Evolutionary conservation across 2,113 vertebrate genomes (phyloP).

Genomic region (Formicarius rufipectus): DNA sequence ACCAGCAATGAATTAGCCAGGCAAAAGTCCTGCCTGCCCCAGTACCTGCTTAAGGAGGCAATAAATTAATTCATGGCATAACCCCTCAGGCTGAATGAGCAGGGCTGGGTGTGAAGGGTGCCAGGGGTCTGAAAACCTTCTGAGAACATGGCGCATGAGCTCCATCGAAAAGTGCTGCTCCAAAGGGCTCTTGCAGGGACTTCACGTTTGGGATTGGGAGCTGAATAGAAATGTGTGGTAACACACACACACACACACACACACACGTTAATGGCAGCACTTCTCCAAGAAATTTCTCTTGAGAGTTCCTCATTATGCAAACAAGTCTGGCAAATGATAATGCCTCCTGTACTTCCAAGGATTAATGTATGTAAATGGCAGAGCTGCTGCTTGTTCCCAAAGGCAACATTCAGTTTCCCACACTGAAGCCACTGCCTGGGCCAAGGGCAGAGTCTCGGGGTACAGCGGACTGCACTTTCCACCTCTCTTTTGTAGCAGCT

Average conservation of each 20-base stretch:
- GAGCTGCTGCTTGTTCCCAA: background rate
- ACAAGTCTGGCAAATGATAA: slow-evolving; percentile 55
- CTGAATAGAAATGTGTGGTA: background rate
- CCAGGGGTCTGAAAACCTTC: background rate
- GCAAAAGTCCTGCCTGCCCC: background rate
- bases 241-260: background rate
- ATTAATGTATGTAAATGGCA: slow-evolving; percentile 55
- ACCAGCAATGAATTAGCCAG: background rate
- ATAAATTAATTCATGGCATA: background rate
- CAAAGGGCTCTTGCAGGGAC: background rate
- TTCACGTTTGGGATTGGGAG: background rate
- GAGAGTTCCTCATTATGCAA: slow-evolving; percentile 61
- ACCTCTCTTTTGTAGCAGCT: background rate
- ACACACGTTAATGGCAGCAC: background rate
- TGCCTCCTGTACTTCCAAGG: slow-evolving; percentile 39
- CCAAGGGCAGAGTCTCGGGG: background rate
- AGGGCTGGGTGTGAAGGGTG: background rate
- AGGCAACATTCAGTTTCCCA: slow-evolving; percentile 15
- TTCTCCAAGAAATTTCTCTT: slow-evolving; percentile 43
- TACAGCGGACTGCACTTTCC: background rate
- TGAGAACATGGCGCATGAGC: background rate
- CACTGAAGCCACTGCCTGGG: fast-evolving
- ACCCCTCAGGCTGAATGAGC: background rate
- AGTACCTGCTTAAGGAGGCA: background rate
- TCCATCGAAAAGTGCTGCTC: background rate